Evolutionary conservation across 2,113 vertebrate genomes (phyloP).

Genomic region (Platanista minor): DNA sequence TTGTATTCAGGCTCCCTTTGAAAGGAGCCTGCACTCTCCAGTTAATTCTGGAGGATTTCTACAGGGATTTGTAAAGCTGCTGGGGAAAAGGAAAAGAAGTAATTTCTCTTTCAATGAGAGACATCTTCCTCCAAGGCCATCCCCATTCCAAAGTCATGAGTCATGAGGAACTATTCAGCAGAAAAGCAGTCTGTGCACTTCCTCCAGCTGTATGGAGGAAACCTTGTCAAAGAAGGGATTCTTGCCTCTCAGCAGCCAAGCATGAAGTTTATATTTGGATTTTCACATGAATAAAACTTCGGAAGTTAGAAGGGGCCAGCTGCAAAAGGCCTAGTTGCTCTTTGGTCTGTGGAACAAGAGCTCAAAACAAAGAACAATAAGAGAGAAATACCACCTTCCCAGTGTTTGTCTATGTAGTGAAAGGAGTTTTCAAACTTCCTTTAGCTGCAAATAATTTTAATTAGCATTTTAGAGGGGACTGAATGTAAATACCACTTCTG

Average conservation of each 20-base stretch:
- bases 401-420: slow-evolving; percentile 49
- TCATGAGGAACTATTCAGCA: not conserved
- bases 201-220: not conserved
- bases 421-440: slow-evolving; percentile 67
- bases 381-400: slow-evolving; percentile 22
- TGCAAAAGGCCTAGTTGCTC: slow-evolving; percentile 51
- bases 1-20: not conserved
- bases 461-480: slow-evolving; percentile 69
- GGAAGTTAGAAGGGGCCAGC: slow-evolving; percentile 59
- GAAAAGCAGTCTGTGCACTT: not conserved
- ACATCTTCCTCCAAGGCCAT: not conserved
- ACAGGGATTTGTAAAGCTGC: not conserved
- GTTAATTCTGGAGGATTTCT: slow-evolving; percentile 31
- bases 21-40: not conserved
- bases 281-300: slow-evolving; percentile 56
- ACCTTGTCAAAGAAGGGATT: not conserved
- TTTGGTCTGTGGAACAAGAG: slow-evolving; percentile 58
- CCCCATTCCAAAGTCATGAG: not conserved
- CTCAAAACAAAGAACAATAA: slow-evolving; percentile 40
- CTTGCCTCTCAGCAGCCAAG: not conserved
- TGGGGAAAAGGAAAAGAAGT: not conserved
- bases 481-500: slow-evolving; percentile 61
- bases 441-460: slow-evolving; percentile 63
- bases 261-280: not conserved
- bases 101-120: not conserved